Evolutionary conservation across 2,888 invertebrate species (phyloP).

Genomic region (Melanophora roralis): DNA sequence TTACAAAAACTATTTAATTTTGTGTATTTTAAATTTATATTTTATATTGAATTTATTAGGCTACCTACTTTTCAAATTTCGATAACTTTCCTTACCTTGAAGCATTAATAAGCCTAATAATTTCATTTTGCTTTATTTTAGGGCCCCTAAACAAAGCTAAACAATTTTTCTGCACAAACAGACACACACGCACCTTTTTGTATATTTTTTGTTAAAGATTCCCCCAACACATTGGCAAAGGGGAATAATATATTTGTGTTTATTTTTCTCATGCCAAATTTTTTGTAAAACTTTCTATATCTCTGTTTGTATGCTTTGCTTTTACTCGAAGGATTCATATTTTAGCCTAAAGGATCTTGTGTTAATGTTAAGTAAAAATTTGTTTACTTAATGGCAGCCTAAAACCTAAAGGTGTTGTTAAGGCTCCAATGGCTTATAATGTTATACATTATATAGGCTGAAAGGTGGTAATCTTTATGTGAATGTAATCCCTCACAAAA

Average conservation of each 20-base stretch:
- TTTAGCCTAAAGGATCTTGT: background rate
- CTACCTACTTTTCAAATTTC: background rate
- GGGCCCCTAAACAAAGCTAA: background rate
- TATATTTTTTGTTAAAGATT: background rate
- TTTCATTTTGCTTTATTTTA: constrained; percentile 5
- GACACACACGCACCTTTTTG: background rate
- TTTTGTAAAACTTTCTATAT: background rate
- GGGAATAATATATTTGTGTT: constrained; percentile 1
- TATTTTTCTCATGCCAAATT: constrained; percentile 28
- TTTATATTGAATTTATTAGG: background rate
- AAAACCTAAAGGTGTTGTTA: background rate
- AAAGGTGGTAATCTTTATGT: background rate
- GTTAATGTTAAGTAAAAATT: background rate
- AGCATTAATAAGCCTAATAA: constrained; percentile 43
- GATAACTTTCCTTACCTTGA: background rate
- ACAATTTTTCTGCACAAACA: constrained; percentile 9
- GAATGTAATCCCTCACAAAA: background rate
- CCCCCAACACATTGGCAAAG: background rate
- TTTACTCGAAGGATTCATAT: background rate
- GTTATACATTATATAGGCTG: background rate
- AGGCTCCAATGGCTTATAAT: background rate
- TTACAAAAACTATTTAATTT: background rate
- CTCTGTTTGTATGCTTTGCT: background rate
- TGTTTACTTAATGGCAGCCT: background rate
- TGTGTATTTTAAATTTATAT: background rate